Percentiles rank a stretch among this genome's conserved stretches.
Evolutionary conservation across 30 jellyfish, hydroid and myxozoan species (phyloP).

Genomic region (Mastigias papua): DNA sequence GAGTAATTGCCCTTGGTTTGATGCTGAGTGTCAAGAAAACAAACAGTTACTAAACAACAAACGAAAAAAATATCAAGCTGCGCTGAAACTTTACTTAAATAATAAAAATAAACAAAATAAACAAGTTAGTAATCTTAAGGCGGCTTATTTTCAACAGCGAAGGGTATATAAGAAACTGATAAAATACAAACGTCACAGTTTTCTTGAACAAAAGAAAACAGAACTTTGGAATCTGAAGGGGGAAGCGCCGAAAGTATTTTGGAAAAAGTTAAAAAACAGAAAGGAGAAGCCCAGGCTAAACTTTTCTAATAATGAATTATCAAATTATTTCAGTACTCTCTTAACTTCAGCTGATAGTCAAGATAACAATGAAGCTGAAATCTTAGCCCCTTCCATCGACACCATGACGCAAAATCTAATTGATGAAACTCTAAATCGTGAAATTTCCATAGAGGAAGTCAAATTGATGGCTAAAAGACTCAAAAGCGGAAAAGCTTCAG

Average conservation of each 20-base stretch:
- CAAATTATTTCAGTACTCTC: constrained; percentile 14
- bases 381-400: constrained; percentile 8
- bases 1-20: constrained; percentile 39
- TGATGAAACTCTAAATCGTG: constrained; percentile 33
- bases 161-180: constrained; percentile 28
- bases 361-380: background rate
- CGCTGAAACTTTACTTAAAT: constrained; percentile 17
- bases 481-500: constrained; percentile 33
- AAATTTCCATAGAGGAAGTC: constrained; percentile 24
- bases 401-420: constrained; percentile 30
- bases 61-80: constrained; percentile 10
- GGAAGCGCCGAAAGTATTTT: constrained; percentile 24
- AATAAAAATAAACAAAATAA: constrained; percentile 8
- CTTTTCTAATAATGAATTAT: constrained; percentile 3
- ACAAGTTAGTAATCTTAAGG: background rate
- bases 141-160: constrained; percentile 17
- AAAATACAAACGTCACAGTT: constrained; percentile 37
- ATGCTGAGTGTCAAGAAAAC: constrained; percentile 10
- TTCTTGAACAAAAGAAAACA: constrained; percentile 11
- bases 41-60: constrained; percentile 19
- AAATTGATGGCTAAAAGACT: constrained; percentile 19
- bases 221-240: constrained; percentile 34
- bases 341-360: background rate
- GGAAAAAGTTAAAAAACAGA: constrained; percentile 28
- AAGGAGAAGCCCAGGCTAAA: constrained; percentile 4